Percentiles rank a stretch among this genome's conserved stretches.
These are phyloP conservation scores for Orbicella faveolata DNA, from an alignment of 64 coral and sea anemone genomes.

Conservation along the genomic window DNA sequence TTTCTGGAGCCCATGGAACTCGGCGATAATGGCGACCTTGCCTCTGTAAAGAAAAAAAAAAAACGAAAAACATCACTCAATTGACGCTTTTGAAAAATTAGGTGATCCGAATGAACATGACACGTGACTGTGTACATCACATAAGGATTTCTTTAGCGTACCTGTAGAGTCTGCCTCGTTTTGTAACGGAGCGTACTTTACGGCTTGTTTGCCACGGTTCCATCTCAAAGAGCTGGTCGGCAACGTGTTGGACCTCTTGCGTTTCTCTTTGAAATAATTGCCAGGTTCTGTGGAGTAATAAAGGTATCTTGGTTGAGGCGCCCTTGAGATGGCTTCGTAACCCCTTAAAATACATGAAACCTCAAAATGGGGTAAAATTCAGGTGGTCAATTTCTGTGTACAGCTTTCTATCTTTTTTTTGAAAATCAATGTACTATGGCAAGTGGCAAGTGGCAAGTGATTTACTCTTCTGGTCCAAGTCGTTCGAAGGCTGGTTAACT, in stretches of 20 bases:
- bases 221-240: constrained; percentile 1
- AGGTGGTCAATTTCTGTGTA: no score
- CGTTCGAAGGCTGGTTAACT: no score
- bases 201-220: not conserved
- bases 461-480: no score
- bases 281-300: not conserved
- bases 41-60: not conserved
- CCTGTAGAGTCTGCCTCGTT: constrained; percentile 63
- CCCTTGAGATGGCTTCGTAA: no score
- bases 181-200: not conserved
- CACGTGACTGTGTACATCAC: not conserved
- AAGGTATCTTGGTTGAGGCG: not conserved
- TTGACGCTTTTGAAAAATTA: not conserved
- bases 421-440: no score
- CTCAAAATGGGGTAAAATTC: no score
- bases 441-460: no score
- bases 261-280: constrained; percentile 7
- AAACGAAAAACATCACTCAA: not conserved
- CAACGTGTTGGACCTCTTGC: constrained; percentile 14
- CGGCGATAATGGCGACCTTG: not conserved
- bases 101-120: not conserved
- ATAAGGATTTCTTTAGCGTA: not conserved
- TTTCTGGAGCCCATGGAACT: not conserved
- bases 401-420: no score
- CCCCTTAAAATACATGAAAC: no score